Percentiles rank a stretch among this genome's conserved stretches.
Evolutionary conservation across 2,888 invertebrate genomes (phyloP).

Genomic region (Aquatica leii): DNA sequence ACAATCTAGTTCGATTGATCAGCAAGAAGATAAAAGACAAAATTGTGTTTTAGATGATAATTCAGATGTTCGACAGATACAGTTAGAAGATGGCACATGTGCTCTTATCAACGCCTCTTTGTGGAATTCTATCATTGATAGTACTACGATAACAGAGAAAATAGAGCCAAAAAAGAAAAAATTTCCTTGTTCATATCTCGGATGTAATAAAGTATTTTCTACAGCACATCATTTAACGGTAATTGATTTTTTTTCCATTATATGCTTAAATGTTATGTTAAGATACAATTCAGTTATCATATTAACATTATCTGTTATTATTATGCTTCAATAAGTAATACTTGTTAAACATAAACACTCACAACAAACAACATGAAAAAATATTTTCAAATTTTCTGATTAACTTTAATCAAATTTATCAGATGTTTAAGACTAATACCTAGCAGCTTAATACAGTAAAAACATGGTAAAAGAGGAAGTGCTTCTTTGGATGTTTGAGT

Average conservation of each 20-base stretch:
- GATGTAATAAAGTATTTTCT: conserved; percentile 63
- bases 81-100: conserved; percentile 51
- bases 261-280: too few relatives aligned
- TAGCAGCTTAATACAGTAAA: too few relatives aligned
- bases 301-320: too few relatives aligned
- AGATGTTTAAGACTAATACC: too few relatives aligned
- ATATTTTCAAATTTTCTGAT: too few relatives aligned
- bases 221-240: conserved; percentile 64
- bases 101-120: conserved; percentile 48
- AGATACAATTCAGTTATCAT: too few relatives aligned
- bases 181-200: conserved; percentile 60
- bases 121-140: conserved; percentile 43
- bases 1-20: conserved; percentile 9
- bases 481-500: too few relatives aligned
- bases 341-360: too few relatives aligned
- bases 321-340: too few relatives aligned
- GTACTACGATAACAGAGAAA: conserved; percentile 25
- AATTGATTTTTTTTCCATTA: conserved; percentile 30
- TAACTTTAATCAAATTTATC: too few relatives aligned
- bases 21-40: conserved; percentile 13
- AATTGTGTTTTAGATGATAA: conserved; percentile 15
- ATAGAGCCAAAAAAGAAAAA: conserved; percentile 48
- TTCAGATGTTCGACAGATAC: conserved; percentile 45
- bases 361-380: too few relatives aligned
- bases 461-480: too few relatives aligned